Evolutionary conservation across 2,113 vertebrate species (phyloP), one percentile per base, ranked within the genome.

Genomic region (Syrrhaptes paradoxus): DNA sequence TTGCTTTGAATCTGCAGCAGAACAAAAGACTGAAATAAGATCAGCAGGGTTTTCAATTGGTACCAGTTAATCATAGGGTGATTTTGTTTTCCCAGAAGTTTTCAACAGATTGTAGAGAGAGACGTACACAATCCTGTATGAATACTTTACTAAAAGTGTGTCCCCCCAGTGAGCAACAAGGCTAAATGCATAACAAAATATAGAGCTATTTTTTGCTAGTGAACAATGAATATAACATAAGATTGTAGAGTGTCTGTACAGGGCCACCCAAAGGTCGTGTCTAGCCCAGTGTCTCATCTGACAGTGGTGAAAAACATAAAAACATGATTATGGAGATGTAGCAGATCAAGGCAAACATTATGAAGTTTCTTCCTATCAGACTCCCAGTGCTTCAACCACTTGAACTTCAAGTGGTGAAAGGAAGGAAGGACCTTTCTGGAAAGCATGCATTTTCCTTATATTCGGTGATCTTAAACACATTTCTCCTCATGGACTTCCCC

Each of bases 401-500:
- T 65, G 43, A 86, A 31, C 16, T 41, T 92, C n/a, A 46, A n/a
- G 51, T 82, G 28, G 28, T 78, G 57, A 80, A 71, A 84, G 25
- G 46, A 59, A 79, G 34, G n/a, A 70, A 13, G 36, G 38, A 52
- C 41, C 49, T 77, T 65, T 54, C 48, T 74, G 36, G 54, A 63
- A 85, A 41, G 15, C 26, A 38, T 32, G 0, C 41, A 8, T 77
- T 68, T 73, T 83, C 41, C 14, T 78, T 66, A 24, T 45, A 31
- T 78, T 87, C n/a, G 24, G 0, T 79, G 11, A 41, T 71, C 24
- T 88, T 85, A n/a, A 85, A 34, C 12, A 21, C 0, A 0, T 90
- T 88, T 58, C 13, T 32, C 24, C 63, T 87, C 6, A 18, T 31
- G 13, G 62, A 24, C 4, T 75, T 85, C 15, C 3, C 5, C 16